Conservation (phyloP, 2,113 vertebrate genomes). For the Etheostoma spectabile region DNA sequence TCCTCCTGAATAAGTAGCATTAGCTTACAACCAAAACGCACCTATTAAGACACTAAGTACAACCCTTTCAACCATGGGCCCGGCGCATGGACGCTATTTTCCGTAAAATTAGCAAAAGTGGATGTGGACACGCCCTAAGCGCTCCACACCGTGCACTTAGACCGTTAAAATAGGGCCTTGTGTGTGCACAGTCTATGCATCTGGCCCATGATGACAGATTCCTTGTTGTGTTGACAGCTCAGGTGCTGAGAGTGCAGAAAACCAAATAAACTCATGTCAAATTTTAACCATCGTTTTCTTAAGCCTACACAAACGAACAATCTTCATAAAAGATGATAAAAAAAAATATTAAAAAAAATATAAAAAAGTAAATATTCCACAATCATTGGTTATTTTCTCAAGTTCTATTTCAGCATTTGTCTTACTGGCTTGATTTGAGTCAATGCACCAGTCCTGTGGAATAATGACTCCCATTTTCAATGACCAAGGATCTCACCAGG, state of each 20-base stretch:
- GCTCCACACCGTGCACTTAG: too few species aligned
- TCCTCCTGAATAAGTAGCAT: too few species aligned
- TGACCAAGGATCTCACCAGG: slow-evolving; percentile 27
- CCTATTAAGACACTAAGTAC: too few species aligned
- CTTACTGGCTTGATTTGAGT: slow-evolving; percentile 1
- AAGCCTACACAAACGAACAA: not conserved
- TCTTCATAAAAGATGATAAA: slow-evolving; percentile 15
- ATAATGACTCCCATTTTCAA: slow-evolving; percentile 46
- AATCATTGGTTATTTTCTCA: not conserved
- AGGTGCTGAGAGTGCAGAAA: not conserved
- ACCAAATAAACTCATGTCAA: not conserved
- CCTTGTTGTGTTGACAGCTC: not conserved
- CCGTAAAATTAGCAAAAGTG: too few species aligned
- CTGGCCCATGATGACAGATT: not conserved
- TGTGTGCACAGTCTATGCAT: not conserved
- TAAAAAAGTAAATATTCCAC: slow-evolving; percentile 12
- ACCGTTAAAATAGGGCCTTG: too few species aligned
- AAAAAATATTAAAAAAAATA: too few species aligned
- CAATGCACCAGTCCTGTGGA: slow-evolving; percentile 12
- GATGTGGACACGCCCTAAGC: too few species aligned
- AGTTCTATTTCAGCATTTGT: not conserved
- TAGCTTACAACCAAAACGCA: too few species aligned
- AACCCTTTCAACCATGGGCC: too few species aligned
- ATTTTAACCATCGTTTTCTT: not conserved
- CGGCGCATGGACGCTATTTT: too few species aligned